Conservation (phyloP, 1,140 invertebrate genomes). For the Leguminivora glycinivorella region DNA sequence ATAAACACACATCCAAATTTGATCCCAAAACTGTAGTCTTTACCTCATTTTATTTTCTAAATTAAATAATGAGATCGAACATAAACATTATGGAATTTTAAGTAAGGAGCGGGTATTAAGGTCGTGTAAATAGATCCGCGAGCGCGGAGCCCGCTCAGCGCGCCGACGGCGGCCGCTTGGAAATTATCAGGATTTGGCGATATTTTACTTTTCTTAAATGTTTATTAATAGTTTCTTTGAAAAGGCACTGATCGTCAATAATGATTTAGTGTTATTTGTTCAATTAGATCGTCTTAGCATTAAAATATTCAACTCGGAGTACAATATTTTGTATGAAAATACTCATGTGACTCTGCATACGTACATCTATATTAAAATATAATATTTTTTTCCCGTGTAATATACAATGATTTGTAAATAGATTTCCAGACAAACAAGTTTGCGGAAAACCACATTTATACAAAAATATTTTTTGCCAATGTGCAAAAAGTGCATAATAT, state of each 20-base stretch:
- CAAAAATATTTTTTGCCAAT: slow-evolving; percentile 68
- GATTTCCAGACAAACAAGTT: slow-evolving; percentile 53
- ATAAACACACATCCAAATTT: slow-evolving; percentile 77
- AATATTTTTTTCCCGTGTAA: slow-evolving; percentile 68
- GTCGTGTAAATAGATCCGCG: slow-evolving; percentile 36
- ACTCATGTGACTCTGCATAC: slow-evolving; percentile 74
- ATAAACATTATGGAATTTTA: slow-evolving; percentile 65
- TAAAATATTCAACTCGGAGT: slow-evolving; percentile 72
- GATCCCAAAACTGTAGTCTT: slow-evolving; percentile 78
- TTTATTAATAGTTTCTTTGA: slow-evolving; percentile 67
- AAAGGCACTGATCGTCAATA: slow-evolving; percentile 74
- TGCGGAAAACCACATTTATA: slow-evolving; percentile 66
- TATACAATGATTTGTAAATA: slow-evolving; percentile 75
- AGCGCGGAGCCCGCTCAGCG: slow-evolving; percentile 36
- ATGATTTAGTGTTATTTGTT: slow-evolving; percentile 66
- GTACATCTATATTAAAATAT: slow-evolving; percentile 71
- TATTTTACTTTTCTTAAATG: slow-evolving; percentile 67
- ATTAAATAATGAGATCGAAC: slow-evolving; percentile 79
- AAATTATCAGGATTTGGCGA: slow-evolving; percentile 42
- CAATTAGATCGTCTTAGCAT: slow-evolving; percentile 61
- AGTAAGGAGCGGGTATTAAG: slow-evolving; percentile 39
- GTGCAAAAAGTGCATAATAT: slow-evolving; percentile 42
- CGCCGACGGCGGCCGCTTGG: slow-evolving; percentile 35
- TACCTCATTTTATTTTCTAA: slow-evolving; percentile 77
- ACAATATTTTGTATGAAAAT: slow-evolving; percentile 77